phyloP scores from a whole-genome alignment of 1,140 invertebrate species.

The Halotydeus destructor region DNA sequence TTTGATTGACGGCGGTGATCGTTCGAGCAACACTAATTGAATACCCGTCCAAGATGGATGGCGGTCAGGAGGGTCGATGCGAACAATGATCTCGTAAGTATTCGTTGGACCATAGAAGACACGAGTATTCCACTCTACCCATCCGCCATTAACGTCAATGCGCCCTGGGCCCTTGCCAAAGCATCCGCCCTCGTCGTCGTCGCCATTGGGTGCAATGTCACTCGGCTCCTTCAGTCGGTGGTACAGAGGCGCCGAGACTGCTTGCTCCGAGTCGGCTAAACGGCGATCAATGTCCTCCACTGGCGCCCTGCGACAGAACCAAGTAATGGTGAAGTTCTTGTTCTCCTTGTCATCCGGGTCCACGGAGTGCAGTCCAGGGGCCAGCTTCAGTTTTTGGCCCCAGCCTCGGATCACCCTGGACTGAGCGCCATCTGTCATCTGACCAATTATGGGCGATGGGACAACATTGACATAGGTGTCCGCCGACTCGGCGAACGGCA shows the following conservation, averaged over 20 bases:
- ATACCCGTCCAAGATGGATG: conserved; percentile 19
- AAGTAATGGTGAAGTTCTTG: conserved; percentile 19
- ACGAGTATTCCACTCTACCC: conserved; percentile 18
- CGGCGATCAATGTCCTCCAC: conserved; percentile 14
- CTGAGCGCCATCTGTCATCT: conserved; percentile 19
- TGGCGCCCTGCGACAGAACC: conserved; percentile 18
- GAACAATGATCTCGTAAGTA: conserved; percentile 19
- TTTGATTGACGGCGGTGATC: conserved; percentile 17
- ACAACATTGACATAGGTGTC: conserved; percentile 17
- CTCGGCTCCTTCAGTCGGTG: conserved; percentile 16
- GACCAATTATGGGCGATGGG: conserved; percentile 19
- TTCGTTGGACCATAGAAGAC: conserved; percentile 16
- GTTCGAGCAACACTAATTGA: conserved; percentile 19
- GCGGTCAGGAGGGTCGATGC: conserved; percentile 18
- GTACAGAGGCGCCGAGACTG: conserved; percentile 16
- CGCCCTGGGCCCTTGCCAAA: conserved; percentile 20
- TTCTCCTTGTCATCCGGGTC: conserved; percentile 19
- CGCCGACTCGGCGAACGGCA: conserved; percentile 13
- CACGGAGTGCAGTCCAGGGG: conserved; percentile 17
- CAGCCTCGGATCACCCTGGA: conserved; percentile 19
- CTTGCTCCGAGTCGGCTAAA: conserved; percentile 16
- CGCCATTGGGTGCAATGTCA: no score
- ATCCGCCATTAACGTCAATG: conserved; percentile 15
- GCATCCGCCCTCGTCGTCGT: conserved; percentile 18
- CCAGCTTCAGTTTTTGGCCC: conserved; percentile 17